These are phyloP conservation scores for Oxygymnocypris stewartii DNA, from an alignment of 2,113 vertebrate genomes.

Conservation along the genomic window DNA sequence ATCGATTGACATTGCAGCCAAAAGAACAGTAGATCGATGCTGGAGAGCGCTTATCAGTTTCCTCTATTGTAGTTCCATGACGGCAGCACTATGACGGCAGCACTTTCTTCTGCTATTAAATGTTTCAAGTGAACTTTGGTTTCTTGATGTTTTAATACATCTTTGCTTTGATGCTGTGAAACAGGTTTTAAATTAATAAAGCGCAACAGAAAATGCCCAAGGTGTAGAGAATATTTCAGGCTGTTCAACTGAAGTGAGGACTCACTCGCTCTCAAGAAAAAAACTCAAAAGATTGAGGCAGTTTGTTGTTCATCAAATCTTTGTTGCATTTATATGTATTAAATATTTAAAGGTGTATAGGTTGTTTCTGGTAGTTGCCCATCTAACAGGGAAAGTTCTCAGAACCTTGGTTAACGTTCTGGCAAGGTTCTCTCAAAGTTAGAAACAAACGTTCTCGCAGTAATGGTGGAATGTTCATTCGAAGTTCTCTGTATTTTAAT, in stretches of 20 bases:
- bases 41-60: slow-evolving; percentile 13
- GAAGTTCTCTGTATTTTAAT: too few relatives aligned
- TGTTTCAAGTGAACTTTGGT: background rate
- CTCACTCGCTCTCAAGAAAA: background rate
- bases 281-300: background rate
- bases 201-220: background rate
- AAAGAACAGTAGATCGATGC: slow-evolving; percentile 21
- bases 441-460: background rate
- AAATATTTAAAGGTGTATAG: background rate
- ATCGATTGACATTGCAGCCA: slow-evolving; percentile 36
- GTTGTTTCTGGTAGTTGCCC: background rate
- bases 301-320: background rate
- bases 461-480: too few relatives aligned
- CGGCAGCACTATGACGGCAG: too few relatives aligned
- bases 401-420: background rate
- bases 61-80: background rate
- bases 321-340: background rate
- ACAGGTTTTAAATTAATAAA: background rate
- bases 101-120: background rate
- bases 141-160: background rate
- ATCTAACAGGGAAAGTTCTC: background rate
- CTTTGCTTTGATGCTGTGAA: background rate
- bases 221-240: slow-evolving; percentile 2
- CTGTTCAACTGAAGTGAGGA: background rate
- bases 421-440: background rate